Evolutionary conservation across 2,888 invertebrate genomes (phyloP), one percentile per base, ranked within the genome.

Genomic region (Nymphalis polychloros): DNA sequence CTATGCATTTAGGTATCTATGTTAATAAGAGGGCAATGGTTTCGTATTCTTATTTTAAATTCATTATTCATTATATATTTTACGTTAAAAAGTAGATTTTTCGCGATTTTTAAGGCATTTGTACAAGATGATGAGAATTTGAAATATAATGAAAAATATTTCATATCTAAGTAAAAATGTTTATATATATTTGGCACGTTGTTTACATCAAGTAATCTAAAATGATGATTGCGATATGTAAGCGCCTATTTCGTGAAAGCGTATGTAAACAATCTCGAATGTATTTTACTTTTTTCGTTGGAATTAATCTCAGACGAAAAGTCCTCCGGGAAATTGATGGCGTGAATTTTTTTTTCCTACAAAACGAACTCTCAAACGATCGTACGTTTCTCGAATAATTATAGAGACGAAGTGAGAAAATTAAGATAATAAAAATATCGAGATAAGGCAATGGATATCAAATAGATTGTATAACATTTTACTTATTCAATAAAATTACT

Each of bases 261-360:
- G 73, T 73, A 73, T 74, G 75, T 73, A 77, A 77, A 77, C 72
- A 77, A 71, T 72, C 71, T 72, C 62, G 60, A 71, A 72, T 70
- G 68, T 75, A 73, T 69, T 72, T 72, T 52, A 20, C 23, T 23
- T 73, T 73, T 72, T 69, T 60, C 72, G 67, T 71, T 68, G 55
- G 69, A 74, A 76, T 76, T 76, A 75, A 76, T 74, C 70, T 73
- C 69, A 67, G 66, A 64, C n/a, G 65, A 70, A 73, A 72, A 72
- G 71, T 74, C 67, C 71, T 74, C 67, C 64, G 69, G 71, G 69
- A 76, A 71, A 73, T 75, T 69, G 71, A 71, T 72, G 73, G 71
- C 63, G 72, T 60, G 72, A 70, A 62, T 55, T 69, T 73, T 71
- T 72, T 73, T 70, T 73, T 65, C 47, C 64, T 49, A 68, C 71